phyloP scores from a whole-genome alignment of 1,140 invertebrate genomes.

The Tyrophagus putrescentiae region DNA sequence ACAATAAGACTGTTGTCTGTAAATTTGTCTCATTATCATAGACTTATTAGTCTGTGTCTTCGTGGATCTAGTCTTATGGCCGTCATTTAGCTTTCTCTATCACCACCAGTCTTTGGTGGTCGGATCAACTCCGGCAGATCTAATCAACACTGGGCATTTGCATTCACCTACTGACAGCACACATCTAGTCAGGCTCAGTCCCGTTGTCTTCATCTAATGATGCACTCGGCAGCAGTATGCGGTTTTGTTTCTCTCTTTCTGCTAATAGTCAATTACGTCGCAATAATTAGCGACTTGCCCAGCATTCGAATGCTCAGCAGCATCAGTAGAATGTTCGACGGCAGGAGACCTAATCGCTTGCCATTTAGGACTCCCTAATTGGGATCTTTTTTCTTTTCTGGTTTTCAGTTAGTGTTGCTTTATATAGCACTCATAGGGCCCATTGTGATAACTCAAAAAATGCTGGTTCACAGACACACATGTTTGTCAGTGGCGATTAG shows the following conservation, averaged over 20 bases:
- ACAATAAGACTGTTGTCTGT: conserved; percentile 6
- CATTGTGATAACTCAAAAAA: no score
- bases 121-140: no score
- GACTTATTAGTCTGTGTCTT: conserved; percentile 6
- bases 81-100: neutral
- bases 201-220: conserved; percentile 4
- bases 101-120: neutral
- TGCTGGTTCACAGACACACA: no score
- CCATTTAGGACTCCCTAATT: neutral
- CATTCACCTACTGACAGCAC: no score
- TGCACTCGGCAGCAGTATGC: neutral
- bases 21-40: conserved; percentile 11
- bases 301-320: no score
- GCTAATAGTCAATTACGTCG: conserved; percentile 7
- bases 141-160: neutral
- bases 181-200: neutral
- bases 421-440: no score
- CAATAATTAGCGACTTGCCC: conserved; percentile 11
- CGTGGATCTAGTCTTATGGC: neutral
- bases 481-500: no score
- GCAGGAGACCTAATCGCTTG: neutral
- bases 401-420: no score
- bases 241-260: neutral
- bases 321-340: neutral
- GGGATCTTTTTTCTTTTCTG: no score